Evolutionary conservation across 2,888 invertebrate species (phyloP), one percentile per base, ranked within the genome.

Genomic region (Hyles lineata): DNA sequence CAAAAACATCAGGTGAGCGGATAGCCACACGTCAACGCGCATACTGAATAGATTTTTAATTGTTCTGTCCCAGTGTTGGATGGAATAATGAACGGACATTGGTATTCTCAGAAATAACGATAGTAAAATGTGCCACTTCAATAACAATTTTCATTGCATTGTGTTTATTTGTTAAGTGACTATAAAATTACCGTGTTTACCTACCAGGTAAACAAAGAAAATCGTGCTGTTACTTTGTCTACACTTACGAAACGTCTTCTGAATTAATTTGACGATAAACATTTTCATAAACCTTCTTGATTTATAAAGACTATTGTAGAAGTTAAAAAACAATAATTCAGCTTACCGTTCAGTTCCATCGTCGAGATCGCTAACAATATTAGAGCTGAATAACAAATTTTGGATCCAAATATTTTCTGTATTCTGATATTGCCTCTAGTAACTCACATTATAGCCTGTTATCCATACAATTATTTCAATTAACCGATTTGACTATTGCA

Each of bases 1-100:
- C 90, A 89, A 88, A 89, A 86, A 85, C 82, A 83, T 85, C 85
- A 83, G 84, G 82, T 84, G 86, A 87, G 81, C 89, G 88, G 89
- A 88, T 88, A 89, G 86, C 77, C 76, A 82, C 75, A 85, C 77
- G 77, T 78, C 82, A 76, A 75, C 75, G 77, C 82, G 92, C 90
- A 92, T 93, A 92, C 90, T 77, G 83, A 93, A 85, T 85, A 88
- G 88, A 85, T 86, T 92, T 92, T 93, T 93, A 93, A 93, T 93
- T 92, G 91, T 89, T 87, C 76, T 76, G 77, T 78, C 74, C 78
- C 79, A 81, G 83, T 80, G 83, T 80, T 79, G 82, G 81, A 81
- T 79, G 80, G 89, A 90, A 90, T 90, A 88, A 88, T 83, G 83
- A 88, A 88, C 80, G 80, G 84, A 83, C 86, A 87, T 90, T 90